Percentiles rank a stretch among this genome's conserved stretches.
phyloP scores from a whole-genome alignment of 2,113 vertebrate species.

The human region DNA sequence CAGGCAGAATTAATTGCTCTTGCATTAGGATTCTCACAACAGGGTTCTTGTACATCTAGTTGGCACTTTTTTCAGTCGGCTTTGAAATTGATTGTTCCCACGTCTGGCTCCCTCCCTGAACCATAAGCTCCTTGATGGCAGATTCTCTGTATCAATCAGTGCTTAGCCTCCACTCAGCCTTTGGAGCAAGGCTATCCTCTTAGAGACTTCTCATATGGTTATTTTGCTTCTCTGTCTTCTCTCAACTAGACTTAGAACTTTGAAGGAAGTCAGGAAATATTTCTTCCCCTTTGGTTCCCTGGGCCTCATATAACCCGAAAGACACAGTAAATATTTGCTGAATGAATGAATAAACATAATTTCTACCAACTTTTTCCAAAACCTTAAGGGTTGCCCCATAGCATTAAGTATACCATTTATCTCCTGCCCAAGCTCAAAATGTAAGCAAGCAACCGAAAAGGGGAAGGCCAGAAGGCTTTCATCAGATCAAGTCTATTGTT shows the following conservation, averaged over 20 bases:
- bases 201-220: too few relatives aligned
- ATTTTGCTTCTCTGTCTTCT: not conserved
- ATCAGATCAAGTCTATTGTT: not conserved
- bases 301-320: not conserved
- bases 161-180: not conserved
- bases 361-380: not conserved
- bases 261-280: not conserved
- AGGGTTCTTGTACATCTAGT: not conserved
- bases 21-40: not conserved
- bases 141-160: not conserved
- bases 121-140: not conserved
- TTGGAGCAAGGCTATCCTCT: not conserved
- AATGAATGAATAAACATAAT: conserved; percentile 14
- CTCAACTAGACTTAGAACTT: not conserved
- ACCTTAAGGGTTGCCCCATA: rapidly evolving
- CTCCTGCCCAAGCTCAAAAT: not conserved
- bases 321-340: not conserved
- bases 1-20: conserved; percentile 31
- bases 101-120: not conserved
- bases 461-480: not conserved
- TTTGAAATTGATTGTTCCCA: conserved; percentile 24
- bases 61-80: not conserved
- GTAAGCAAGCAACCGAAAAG: not conserved
- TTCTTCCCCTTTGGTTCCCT: not conserved
- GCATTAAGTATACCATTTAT: not conserved